phyloP scores from a whole-genome alignment of 2,888 invertebrate genomes.

The Hermaeophaga mercurialis region DNA sequence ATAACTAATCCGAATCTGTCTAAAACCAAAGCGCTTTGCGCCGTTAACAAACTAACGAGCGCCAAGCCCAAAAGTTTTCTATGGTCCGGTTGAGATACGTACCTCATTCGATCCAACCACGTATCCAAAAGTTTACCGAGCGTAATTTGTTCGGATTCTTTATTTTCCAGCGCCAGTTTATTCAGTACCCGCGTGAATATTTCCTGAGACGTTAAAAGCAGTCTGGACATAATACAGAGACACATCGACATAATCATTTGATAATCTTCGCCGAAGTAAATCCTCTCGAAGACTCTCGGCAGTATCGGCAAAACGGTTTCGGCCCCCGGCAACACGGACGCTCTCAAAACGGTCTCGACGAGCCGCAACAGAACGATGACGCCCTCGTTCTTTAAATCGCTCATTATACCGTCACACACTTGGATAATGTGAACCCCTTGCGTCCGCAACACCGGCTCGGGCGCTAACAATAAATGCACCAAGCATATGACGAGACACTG shows the following conservation, averaged over 20 bases:
- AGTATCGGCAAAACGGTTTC: slow-evolving; percentile 70
- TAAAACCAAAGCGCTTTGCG: slow-evolving; percentile 70
- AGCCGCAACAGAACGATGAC: slow-evolving; percentile 73
- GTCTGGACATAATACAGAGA: slow-evolving; percentile 77
- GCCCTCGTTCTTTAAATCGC: slow-evolving; percentile 78
- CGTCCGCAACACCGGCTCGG: slow-evolving; percentile 75
- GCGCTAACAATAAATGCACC: slow-evolving; percentile 80
- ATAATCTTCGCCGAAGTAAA: slow-evolving; percentile 71
- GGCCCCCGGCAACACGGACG: slow-evolving; percentile 74
- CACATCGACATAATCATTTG: slow-evolving; percentile 79
- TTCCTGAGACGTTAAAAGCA: slow-evolving; percentile 72
- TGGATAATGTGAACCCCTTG: slow-evolving; percentile 74
- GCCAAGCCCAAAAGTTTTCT: slow-evolving; percentile 77
- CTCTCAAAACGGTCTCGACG: slow-evolving; percentile 77
- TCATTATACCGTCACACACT: slow-evolving; percentile 72
- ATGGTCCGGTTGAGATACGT: slow-evolving; percentile 78
- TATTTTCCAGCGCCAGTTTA: slow-evolving; percentile 57
- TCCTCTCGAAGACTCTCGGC: slow-evolving; percentile 66
- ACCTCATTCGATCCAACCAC: slow-evolving; percentile 80
- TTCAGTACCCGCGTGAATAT: slow-evolving; percentile 67
- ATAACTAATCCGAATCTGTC: slow-evolving; percentile 76
- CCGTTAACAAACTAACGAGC: slow-evolving; percentile 71
- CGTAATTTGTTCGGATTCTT: slow-evolving; percentile 66
- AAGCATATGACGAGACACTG: slow-evolving; percentile 81
- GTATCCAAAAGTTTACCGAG: slow-evolving; percentile 73